Conservation (phyloP, 2,113 vertebrate species). For the Phoxinus phoxinus region DNA sequence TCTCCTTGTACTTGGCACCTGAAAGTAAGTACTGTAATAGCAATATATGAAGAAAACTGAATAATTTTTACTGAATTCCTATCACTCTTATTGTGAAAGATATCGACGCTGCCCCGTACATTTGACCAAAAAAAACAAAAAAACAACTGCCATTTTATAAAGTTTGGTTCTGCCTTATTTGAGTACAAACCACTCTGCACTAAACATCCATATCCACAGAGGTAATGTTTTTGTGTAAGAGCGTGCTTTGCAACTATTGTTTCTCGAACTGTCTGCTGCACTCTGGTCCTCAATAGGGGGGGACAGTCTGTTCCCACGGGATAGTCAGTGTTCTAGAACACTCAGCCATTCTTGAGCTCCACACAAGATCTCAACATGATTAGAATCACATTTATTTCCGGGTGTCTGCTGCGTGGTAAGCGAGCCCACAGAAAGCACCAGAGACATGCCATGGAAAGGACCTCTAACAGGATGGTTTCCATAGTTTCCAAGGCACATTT, state of each 20-base stretch:
- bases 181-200: background rate
- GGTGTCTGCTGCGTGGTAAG: constrained; percentile 59
- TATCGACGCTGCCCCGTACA: background rate
- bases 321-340: constrained; percentile 46
- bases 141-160: background rate
- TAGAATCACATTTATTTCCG: constrained; percentile 55
- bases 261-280: constrained; percentile 28
- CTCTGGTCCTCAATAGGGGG: constrained; percentile 35
- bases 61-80: background rate
- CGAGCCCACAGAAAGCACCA: constrained; percentile 56
- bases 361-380: constrained; percentile 47
- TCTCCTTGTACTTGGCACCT: background rate
- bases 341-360: background rate
- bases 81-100: background rate
- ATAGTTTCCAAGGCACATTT: constrained; percentile 69
- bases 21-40: constrained; percentile 36
- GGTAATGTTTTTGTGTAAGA: constrained; percentile 10
- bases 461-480: constrained; percentile 64
- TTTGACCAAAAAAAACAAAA: background rate
- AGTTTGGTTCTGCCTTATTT: background rate
- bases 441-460: constrained; percentile 55
- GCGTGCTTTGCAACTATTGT: constrained; percentile 26
- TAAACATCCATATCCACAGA: constrained; percentile 10
- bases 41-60: constrained; percentile 13
- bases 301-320: constrained; percentile 49